Conservation (phyloP, 2,888 invertebrate species). For the Hemistola chrysoprasaria region DNA sequence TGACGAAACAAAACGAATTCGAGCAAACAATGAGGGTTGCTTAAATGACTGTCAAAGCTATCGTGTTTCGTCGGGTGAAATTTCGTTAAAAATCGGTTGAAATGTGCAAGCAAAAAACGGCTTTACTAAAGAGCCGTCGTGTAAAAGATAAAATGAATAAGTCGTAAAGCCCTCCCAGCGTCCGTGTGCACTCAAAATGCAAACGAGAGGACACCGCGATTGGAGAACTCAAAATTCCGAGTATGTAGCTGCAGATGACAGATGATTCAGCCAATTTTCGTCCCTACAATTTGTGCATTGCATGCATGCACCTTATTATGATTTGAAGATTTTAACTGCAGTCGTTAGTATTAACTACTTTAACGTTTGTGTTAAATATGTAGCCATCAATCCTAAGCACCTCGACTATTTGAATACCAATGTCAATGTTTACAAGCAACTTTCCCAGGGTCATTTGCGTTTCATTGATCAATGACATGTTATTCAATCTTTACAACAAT, state of each 20-base stretch:
- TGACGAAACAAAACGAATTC: conserved; percentile 35
- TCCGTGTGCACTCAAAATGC: conserved; percentile 56
- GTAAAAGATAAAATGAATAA: conserved; percentile 52
- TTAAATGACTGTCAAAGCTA: conserved; percentile 66
- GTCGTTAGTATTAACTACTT: not conserved
- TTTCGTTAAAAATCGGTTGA: conserved; percentile 65
- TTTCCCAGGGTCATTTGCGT: conserved; percentile 47
- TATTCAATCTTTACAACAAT: conserved; percentile 20
- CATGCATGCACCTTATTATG: no score
- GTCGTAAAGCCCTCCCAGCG: conserved; percentile 44
- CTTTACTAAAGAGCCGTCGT: conserved; percentile 62
- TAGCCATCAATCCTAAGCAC: conserved; percentile 41
- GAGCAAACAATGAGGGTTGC: conserved; percentile 51
- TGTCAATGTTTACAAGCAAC: conserved; percentile 44
- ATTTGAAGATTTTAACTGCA: no score
- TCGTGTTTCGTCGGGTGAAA: conserved; percentile 56
- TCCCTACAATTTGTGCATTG: conserved; percentile 21
- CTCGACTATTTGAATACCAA: conserved; percentile 37
- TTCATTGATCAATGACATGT: conserved; percentile 59
- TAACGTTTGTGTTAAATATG: conserved; percentile 28
- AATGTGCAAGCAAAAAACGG: conserved; percentile 65
- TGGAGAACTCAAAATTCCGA: conserved; percentile 52
- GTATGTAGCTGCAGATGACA: conserved; percentile 31
- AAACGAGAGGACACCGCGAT: conserved; percentile 57
- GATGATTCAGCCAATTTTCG: conserved; percentile 33